Evolutionary conservation across 2,797 vertebrate genomes (phyloP).

Genomic region (Bufotes viridis): DNA sequence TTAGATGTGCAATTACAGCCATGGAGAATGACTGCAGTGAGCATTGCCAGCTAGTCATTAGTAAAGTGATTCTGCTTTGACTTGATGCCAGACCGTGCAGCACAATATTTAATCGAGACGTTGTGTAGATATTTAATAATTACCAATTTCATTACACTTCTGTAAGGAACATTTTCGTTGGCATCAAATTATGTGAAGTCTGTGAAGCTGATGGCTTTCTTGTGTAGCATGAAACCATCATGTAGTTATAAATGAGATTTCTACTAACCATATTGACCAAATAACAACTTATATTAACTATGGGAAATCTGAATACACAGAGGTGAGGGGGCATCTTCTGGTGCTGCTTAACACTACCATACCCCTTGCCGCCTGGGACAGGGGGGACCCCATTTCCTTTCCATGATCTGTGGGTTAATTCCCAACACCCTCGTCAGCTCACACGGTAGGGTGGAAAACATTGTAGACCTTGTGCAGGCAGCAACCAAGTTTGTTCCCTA

Average conservation of each 20-base stretch:
- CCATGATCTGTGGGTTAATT: too few relatives aligned
- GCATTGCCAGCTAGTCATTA: slow-evolving; percentile 28
- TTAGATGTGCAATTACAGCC: slow-evolving; percentile 15
- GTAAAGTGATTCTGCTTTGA: neutral
- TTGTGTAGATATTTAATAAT: slow-evolving; percentile 9
- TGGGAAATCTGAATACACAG: neutral
- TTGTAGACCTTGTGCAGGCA: too few relatives aligned
- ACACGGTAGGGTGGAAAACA: too few relatives aligned
- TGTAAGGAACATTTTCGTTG: slow-evolving; percentile 1
- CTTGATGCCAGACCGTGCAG: slow-evolving; percentile 1
- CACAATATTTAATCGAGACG: neutral
- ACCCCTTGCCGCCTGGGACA: too few relatives aligned
- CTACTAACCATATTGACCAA: too few relatives aligned
- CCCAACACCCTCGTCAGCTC: too few relatives aligned
- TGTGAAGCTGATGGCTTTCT: neutral
- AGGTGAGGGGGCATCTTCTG: too few relatives aligned
- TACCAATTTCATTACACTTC: neutral
- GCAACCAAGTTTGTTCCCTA: too few relatives aligned
- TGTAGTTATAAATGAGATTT: too few relatives aligned
- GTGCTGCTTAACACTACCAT: too few relatives aligned
- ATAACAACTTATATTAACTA: neutral
- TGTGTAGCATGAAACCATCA: neutral
- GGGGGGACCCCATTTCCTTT: too few relatives aligned
- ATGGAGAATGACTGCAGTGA: slow-evolving; percentile 25
- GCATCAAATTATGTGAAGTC: neutral